phyloP scores from a whole-genome alignment of 2,113 vertebrate species.

The Oncorhynchus nerka region DNA sequence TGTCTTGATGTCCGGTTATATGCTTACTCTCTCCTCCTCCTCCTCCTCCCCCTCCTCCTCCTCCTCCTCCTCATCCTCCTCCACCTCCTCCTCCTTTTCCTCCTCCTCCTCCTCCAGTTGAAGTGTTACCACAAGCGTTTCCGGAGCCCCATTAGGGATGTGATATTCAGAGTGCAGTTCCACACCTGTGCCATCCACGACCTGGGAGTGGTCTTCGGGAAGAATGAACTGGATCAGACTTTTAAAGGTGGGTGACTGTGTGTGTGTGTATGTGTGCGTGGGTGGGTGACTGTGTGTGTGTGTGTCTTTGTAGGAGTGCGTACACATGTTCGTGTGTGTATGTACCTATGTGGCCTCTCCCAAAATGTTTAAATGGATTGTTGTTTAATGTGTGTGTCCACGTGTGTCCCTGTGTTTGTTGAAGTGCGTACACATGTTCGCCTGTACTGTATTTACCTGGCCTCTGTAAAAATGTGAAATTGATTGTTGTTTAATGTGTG shows the following conservation, averaged over 20 bases:
- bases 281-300: constrained; percentile 53
- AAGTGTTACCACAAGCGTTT: constrained; percentile 97
- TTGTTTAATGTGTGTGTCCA: no score
- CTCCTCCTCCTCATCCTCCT: background rate
- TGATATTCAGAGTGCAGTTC: constrained; percentile 96
- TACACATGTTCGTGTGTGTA: background rate
- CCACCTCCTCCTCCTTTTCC: fast-evolving
- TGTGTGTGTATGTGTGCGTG: background rate
- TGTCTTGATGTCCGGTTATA: no score
- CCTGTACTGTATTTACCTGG: background rate
- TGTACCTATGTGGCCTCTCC: background rate
- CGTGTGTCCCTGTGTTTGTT: constrained; percentile 10
- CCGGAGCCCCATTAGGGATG: constrained; percentile 85
- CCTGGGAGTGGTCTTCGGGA: constrained; percentile 89
- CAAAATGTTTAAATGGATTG: no score
- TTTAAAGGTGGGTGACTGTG: constrained; percentile 81
- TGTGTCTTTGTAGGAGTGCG: no score
- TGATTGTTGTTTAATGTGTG: background rate
- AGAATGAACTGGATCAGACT: constrained; percentile 92
- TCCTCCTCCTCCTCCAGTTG: constrained; percentile 67
- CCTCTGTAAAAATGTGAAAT: background rate
- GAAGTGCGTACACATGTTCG: constrained; percentile 1
- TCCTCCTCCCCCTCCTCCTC: background rate
- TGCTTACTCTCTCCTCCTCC: background rate
- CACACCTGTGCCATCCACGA: constrained; percentile 96